Percentiles rank a stretch among this genome's conserved stretches.
Conservation (phyloP, 1,140 invertebrate genomes). For the Drosophila sulfurigaster region DNA sequence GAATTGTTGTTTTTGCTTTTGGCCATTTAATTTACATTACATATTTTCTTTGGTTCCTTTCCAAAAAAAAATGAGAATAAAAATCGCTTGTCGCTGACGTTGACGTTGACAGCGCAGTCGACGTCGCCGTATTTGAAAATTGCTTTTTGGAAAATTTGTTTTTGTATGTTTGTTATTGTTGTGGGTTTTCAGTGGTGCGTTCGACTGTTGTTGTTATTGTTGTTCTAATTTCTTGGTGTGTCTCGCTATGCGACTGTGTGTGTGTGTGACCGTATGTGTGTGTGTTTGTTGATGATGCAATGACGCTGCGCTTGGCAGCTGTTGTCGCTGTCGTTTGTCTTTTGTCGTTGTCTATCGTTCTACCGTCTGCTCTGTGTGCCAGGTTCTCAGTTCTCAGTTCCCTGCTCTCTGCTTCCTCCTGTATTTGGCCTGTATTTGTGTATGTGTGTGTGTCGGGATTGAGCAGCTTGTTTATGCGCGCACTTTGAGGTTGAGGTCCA, state of each 20-base stretch:
- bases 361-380: constrained; percentile 35
- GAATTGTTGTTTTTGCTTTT: constrained; percentile 44
- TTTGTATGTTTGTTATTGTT: constrained; percentile 74
- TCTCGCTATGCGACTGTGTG: constrained; percentile 23
- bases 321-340: constrained; percentile 53
- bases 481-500: constrained; percentile 40
- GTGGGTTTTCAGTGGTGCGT: constrained; percentile 64
- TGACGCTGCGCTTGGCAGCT: constrained; percentile 82
- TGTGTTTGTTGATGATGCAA: constrained; percentile 79
- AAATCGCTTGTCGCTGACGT: constrained; percentile 3
- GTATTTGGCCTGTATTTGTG: not conserved
- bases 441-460: constrained; percentile 9
- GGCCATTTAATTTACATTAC: constrained; percentile 57
- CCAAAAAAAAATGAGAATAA: not conserved
- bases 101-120: not conserved
- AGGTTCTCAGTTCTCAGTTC: constrained; percentile 4
- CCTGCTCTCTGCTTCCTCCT: not conserved
- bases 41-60: constrained; percentile 45
- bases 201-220: constrained; percentile 49
- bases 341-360: constrained; percentile 19
- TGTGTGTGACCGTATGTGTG: constrained; percentile 34
- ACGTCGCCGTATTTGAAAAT: constrained; percentile 66
- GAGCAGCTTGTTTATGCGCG: constrained; percentile 53
- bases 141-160: constrained; percentile 64
- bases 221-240: constrained; percentile 49